Percentiles rank a stretch among this genome's conserved stretches.
Conservation (phyloP, 2,888 invertebrate genomes). For the Corbicula japonica region DNA sequence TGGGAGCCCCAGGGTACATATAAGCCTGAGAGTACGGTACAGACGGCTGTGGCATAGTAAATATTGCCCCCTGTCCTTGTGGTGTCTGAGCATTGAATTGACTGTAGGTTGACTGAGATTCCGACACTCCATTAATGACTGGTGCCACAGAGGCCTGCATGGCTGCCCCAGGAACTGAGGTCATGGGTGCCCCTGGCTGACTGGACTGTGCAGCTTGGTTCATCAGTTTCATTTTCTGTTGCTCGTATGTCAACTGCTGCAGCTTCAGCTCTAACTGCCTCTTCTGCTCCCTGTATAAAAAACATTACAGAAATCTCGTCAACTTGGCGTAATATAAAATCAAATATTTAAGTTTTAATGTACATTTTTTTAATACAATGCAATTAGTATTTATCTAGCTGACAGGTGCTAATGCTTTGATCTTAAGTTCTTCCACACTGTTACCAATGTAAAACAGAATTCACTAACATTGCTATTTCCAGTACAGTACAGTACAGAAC, state of each 20-base stretch:
- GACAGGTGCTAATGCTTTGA: no score
- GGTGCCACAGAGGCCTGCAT: neutral
- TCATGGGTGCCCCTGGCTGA: neutral
- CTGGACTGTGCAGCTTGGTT: conserved; percentile 14
- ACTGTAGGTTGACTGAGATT: no score
- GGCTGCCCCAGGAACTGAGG: neutral
- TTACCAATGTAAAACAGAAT: no score
- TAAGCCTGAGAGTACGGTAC: neutral
- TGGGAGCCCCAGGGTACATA: neutral
- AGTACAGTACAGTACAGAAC: no score
- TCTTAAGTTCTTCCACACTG: no score
- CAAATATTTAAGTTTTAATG: neutral
- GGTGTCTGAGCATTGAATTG: neutral
- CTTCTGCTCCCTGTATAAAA: conserved; percentile 71
- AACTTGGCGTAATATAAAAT: neutral
- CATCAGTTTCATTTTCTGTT: conserved; percentile 52
- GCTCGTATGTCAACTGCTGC: conserved; percentile 70
- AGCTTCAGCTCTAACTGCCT: conserved; percentile 74
- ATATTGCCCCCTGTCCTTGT: conserved; percentile 8
- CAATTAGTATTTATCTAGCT: no score
- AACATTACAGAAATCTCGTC: neutral
- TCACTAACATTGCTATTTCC: no score
- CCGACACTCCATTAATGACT: neutral
- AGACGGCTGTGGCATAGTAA: conserved; percentile 5
- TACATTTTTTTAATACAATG: neutral